Evolutionary conservation across 1,140 invertebrate species (phyloP).

Genomic region (Xylocopa sonorina): DNA sequence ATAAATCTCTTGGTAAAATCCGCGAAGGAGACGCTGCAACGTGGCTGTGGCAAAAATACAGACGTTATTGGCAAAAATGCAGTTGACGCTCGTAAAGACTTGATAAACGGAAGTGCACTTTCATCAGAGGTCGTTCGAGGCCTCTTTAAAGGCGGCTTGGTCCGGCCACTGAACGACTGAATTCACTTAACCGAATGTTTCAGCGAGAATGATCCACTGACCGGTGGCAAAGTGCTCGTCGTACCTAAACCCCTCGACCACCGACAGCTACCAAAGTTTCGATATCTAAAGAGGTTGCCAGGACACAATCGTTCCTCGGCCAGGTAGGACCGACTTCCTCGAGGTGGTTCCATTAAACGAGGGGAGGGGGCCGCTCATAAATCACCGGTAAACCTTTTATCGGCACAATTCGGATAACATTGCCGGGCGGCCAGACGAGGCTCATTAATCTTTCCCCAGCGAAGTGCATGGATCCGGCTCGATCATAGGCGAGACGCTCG

Average conservation of each 20-base stretch:
- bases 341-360: slow-evolving; percentile 41
- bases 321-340: slow-evolving; percentile 13
- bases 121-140: not conserved
- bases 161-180: not conserved
- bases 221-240: slow-evolving; percentile 3
- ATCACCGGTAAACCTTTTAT: slow-evolving; percentile 52
- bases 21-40: not conserved
- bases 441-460: slow-evolving; percentile 37
- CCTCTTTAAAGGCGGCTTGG: no score
- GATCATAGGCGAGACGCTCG: slow-evolving; percentile 31
- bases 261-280: no score
- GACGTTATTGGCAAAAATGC: not conserved
- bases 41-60: not conserved
- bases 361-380: slow-evolving; percentile 5
- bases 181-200: slow-evolving; percentile 28
- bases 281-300: slow-evolving; percentile 40
- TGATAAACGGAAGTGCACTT: not conserved
- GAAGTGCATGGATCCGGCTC: slow-evolving; percentile 32
- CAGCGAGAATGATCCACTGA: no score
- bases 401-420: slow-evolving; percentile 52
- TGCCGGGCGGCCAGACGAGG: slow-evolving; percentile 7
- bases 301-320: slow-evolving; percentile 16
- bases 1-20: not conserved
- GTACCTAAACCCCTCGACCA: not conserved
- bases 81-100: not conserved